Evolutionary conservation across 2,797 vertebrate genomes (phyloP).

Genomic region (Otus scops): DNA sequence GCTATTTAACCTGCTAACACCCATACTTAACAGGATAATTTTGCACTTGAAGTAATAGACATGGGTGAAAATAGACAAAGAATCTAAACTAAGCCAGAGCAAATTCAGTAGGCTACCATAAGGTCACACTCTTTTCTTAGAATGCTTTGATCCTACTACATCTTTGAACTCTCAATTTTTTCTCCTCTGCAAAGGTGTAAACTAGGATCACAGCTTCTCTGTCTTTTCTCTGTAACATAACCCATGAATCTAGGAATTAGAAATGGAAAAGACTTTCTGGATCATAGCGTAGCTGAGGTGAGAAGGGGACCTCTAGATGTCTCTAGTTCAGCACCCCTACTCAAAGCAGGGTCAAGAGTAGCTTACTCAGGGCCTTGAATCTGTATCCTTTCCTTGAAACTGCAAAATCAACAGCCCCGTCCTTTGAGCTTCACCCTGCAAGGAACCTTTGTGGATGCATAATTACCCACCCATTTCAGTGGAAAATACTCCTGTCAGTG

Average conservation of each 20-base stretch:
- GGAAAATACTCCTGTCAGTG: neutral
- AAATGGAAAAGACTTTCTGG: neutral
- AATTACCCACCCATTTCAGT: neutral
- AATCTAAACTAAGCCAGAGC: neutral
- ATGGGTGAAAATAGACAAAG: neutral
- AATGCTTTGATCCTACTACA: neutral
- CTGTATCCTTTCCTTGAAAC: neutral
- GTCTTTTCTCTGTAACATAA: neutral
- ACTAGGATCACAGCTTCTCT: neutral
- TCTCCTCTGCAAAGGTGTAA: neutral
- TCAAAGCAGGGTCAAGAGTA: neutral
- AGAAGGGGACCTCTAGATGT: neutral
- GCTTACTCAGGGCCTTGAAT: neutral
- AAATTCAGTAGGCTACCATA: neutral
- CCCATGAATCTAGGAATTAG: neutral
- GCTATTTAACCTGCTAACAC: constrained; percentile 43
- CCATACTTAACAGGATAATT: neutral
- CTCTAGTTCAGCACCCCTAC: neutral
- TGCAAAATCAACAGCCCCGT: neutral
- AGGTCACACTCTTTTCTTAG: neutral
- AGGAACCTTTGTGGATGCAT: neutral
- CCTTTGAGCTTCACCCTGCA: neutral
- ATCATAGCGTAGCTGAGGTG: neutral
- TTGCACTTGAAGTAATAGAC: neutral
- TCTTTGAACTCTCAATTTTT: neutral